These are phyloP conservation scores for Seriola quinqueradiata DNA, from an alignment of 2,113 vertebrate species.

Conservation along the genomic window DNA sequence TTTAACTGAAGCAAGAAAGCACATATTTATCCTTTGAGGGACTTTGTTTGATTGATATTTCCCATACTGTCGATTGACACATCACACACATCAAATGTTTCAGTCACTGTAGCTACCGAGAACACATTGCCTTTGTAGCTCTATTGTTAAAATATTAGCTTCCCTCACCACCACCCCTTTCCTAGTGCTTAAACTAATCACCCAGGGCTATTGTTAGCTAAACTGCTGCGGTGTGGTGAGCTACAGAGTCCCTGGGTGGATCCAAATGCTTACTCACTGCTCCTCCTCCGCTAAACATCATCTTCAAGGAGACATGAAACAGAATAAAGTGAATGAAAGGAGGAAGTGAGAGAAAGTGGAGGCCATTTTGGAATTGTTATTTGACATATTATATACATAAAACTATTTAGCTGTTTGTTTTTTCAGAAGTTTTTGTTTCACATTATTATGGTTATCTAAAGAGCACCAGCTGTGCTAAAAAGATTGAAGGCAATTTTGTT, in stretches of 20 bases:
- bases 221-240: conserved; percentile 38
- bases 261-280: conserved; percentile 35
- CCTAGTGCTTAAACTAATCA: conserved; percentile 55
- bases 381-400: not conserved
- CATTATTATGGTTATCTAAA: not conserved
- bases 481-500: not conserved
- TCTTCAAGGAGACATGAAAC: conserved; percentile 42
- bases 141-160: conserved; percentile 48
- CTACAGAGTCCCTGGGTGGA: conserved; percentile 40
- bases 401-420: not conserved
- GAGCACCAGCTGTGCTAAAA: not conserved
- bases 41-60: too few species aligned
- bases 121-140: conserved; percentile 21
- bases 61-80: not conserved
- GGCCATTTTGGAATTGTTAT: conserved; percentile 7
- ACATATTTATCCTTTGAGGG: too few species aligned
- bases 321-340: conserved; percentile 23
- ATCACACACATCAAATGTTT: not conserved
- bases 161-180: conserved; percentile 19
- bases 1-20: not conserved
- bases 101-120: not conserved
- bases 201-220: conserved; percentile 61
- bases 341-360: not conserved
- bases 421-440: not conserved
- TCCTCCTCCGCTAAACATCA: conserved; percentile 20